These are phyloP conservation scores for Drosophila stalkeri DNA, from an alignment of 2,888 invertebrate genomes.

Conservation along the genomic window DNA sequence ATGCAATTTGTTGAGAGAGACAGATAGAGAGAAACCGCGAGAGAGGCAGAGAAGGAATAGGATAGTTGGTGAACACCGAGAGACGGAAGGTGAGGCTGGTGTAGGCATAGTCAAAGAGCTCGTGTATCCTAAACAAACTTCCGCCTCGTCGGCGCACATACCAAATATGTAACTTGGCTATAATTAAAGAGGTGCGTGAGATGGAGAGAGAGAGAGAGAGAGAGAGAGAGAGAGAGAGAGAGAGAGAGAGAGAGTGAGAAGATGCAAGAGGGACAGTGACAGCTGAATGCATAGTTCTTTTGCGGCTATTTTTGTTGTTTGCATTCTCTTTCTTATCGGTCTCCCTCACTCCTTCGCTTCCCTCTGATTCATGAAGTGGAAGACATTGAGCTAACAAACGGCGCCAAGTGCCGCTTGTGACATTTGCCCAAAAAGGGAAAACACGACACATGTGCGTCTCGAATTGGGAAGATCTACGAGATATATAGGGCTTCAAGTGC, in stretches of 20 bases:
- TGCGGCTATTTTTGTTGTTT: slow-evolving; percentile 37
- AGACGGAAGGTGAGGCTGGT: neutral
- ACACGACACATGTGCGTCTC: slow-evolving; percentile 31
- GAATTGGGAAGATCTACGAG: slow-evolving; percentile 16
- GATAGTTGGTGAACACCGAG: neutral
- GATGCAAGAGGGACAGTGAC: slow-evolving; percentile 22
- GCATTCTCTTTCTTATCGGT: slow-evolving; percentile 3
- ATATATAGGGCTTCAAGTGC: slow-evolving; percentile 38
- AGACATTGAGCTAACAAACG: slow-evolving; percentile 44
- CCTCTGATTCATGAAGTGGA: neutral
- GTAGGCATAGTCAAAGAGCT: slow-evolving; percentile 14
- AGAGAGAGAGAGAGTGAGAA: neutral
- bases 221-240: slow-evolving; percentile 1
- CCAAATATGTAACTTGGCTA: slow-evolving; percentile 57
- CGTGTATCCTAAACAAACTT: slow-evolving; percentile 73
- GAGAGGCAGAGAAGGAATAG: neutral
- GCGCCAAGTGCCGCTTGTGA: slow-evolving; percentile 64
- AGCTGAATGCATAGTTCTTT: slow-evolving; percentile 41
- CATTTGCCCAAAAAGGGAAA: slow-evolving; percentile 53
- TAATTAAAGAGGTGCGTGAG: slow-evolving; percentile 55
- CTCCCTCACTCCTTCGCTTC: neutral
- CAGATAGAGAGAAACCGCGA: neutral
- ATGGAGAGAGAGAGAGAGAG: neutral
- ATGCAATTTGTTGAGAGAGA: slow-evolving; percentile 8
- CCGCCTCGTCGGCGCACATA: slow-evolving; percentile 58